Evolutionary conservation across 2,888 invertebrate genomes (phyloP).

Genomic region (Synanthedon myopaeformis): DNA sequence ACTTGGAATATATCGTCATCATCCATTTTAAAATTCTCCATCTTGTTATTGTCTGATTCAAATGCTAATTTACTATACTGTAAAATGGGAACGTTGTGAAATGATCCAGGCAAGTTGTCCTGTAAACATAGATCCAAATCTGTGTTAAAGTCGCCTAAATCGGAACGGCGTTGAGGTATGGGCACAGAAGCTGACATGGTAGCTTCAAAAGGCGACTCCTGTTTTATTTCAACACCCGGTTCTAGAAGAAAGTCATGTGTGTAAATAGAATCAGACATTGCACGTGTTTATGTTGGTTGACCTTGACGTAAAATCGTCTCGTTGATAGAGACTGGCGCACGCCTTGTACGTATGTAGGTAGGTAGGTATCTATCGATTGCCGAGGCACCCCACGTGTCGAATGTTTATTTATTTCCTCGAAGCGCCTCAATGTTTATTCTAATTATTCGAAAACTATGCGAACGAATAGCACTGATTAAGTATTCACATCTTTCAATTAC

Average conservation of each 20-base stretch:
- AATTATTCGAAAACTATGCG: not conserved
- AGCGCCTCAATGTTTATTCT: not conserved
- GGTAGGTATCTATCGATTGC: slow-evolving; percentile 49
- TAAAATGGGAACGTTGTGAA: slow-evolving; percentile 48
- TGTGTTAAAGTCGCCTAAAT: slow-evolving; percentile 62
- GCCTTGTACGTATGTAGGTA: slow-evolving; percentile 38
- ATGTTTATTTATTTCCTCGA: slow-evolving; percentile 41
- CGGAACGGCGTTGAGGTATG: slow-evolving; percentile 69
- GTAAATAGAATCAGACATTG: slow-evolving; percentile 75
- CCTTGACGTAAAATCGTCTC: slow-evolving; percentile 64
- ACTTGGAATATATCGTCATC: slow-evolving; percentile 91
- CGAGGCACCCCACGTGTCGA: slow-evolving; percentile 60
- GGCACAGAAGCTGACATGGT: slow-evolving; percentile 73
- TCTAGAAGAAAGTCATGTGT: slow-evolving; percentile 74
- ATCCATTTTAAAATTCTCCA: slow-evolving; percentile 81
- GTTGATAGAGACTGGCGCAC: slow-evolving; percentile 64
- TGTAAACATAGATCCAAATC: slow-evolving; percentile 70
- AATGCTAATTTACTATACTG: slow-evolving; percentile 50
- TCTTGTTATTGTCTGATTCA: slow-evolving; percentile 56
- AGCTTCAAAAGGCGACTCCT: slow-evolving; percentile 67
- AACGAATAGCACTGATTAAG: slow-evolving; percentile 4
- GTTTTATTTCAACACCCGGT: slow-evolving; percentile 72
- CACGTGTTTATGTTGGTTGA: slow-evolving; percentile 64
- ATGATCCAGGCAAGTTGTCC: slow-evolving; percentile 50
- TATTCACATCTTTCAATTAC: slow-evolving; percentile 43